Evolutionary conservation across 2,113 vertebrate genomes (phyloP).

Genomic region (Archocentrus centrarchus): DNA sequence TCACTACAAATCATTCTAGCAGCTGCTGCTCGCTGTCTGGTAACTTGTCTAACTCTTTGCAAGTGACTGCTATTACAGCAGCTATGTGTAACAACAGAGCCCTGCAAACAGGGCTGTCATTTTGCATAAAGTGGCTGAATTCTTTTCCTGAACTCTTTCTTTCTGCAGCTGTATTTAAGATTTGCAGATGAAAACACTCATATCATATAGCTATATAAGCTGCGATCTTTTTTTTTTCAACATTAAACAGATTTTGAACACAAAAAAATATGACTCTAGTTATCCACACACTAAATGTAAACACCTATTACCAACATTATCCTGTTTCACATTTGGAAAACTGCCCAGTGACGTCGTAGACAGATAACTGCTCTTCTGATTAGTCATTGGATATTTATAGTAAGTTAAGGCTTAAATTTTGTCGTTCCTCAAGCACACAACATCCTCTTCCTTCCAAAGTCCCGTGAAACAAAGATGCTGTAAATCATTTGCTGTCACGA

Average conservation of each 20-base stretch:
- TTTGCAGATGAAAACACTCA: not conserved
- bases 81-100: constrained; percentile 24
- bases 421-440: not conserved
- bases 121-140: not conserved
- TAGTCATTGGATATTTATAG: not conserved
- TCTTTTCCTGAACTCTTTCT: constrained; percentile 5
- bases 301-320: not conserved
- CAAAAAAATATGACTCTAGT: not conserved
- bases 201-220: not conserved
- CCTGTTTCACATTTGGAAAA: not conserved
- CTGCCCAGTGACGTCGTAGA: not conserved
- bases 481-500: constrained; percentile 45
- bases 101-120: not conserved
- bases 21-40: constrained; percentile 27
- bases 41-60: constrained; percentile 60
- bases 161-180: not conserved
- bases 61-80: constrained; percentile 64
- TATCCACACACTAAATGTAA: not conserved
- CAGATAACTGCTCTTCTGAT: not conserved
- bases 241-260: constrained; percentile 1
- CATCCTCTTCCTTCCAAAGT: constrained; percentile 2
- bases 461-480: constrained; percentile 29
- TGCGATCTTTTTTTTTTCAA: not conserved
- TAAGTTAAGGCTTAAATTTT: constrained; percentile 12
- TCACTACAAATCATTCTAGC: constrained; percentile 44